Conservation (phyloP, 2,797 vertebrate genomes). For the Enteromius mattozi region DNA sequence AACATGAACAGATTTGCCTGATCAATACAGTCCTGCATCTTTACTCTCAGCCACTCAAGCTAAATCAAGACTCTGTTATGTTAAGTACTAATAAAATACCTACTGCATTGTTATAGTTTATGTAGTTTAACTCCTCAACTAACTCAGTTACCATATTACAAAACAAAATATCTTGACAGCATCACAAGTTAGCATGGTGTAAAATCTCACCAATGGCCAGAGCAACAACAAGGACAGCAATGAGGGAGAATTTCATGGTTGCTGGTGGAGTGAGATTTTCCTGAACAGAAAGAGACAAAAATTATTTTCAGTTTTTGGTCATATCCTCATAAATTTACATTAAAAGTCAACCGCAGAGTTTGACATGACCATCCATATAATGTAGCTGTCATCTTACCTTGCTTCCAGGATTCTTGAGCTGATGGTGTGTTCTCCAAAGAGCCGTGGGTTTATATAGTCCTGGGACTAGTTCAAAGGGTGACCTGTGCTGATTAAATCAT, state of each 20-base stretch:
- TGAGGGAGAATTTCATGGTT: conserved; percentile 73
- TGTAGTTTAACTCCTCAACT: neutral
- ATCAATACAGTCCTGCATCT: conserved; percentile 29
- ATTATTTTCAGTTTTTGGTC: neutral
- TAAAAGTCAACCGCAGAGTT: neutral
- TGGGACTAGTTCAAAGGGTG: conserved; percentile 34
- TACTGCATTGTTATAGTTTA: neutral
- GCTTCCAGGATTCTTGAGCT: conserved; percentile 48
- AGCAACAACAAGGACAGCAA: conserved; percentile 63
- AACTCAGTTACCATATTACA: conserved; percentile 48
- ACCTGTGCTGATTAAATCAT: conserved; percentile 51
- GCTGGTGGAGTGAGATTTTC: conserved; percentile 50
- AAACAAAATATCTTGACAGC: neutral
- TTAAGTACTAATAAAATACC: conserved; percentile 21
- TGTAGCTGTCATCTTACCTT: conserved; percentile 60
- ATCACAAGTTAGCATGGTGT: neutral
- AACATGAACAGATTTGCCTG: conserved; percentile 14
- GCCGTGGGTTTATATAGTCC: conserved; percentile 64
- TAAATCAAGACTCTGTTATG: conserved; percentile 17
- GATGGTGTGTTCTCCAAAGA: conserved; percentile 58
- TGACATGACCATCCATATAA: neutral
- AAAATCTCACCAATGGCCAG: conserved; percentile 70
- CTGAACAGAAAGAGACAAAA: conserved; percentile 37
- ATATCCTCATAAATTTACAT: neutral
- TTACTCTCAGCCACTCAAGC: conserved; percentile 10